Conservation (phyloP, 1,140 invertebrate species). For the Pseudobourletiella spinata region DNA sequence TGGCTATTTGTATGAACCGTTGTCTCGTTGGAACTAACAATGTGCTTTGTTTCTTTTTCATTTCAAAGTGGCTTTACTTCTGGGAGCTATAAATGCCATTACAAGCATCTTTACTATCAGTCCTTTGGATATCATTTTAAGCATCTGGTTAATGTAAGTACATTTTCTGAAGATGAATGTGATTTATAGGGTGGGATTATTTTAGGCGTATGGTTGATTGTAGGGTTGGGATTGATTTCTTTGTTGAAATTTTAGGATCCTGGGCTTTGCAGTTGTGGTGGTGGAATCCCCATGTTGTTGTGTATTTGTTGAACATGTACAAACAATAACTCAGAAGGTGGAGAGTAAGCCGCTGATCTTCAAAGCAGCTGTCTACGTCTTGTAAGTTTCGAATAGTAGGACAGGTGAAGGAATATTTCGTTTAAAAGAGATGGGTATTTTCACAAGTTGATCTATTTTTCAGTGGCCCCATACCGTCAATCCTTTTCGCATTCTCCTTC, state of each 20-base stretch:
- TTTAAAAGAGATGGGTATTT: too few relatives aligned
- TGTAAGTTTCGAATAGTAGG: too few relatives aligned
- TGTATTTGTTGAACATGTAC: slow-evolving; percentile 85
- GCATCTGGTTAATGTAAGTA: slow-evolving; percentile 75
- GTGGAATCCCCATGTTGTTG: slow-evolving; percentile 92
- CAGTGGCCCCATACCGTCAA: slow-evolving; percentile 62
- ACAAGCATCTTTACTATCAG: slow-evolving; percentile 52
- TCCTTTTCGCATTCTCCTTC: slow-evolving; percentile 66
- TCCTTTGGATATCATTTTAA: slow-evolving; percentile 58
- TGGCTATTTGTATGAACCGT: too few relatives aligned
- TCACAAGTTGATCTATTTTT: too few relatives aligned
- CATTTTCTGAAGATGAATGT: too few relatives aligned
- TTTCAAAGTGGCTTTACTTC: slow-evolving; percentile 69
- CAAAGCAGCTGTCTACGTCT: slow-evolving; percentile 72
- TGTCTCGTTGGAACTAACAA: too few relatives aligned
- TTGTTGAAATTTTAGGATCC: slow-evolving; percentile 48
- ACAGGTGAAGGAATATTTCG: too few relatives aligned
- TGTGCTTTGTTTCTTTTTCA: too few relatives aligned
- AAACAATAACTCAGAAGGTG: slow-evolving; percentile 58
- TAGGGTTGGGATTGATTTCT: not conserved
- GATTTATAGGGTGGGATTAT: too few relatives aligned
- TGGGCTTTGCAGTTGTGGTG: slow-evolving; percentile 72
- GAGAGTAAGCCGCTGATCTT: slow-evolving; percentile 81
- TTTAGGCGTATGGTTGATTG: too few relatives aligned
- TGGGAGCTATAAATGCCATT: slow-evolving; percentile 70